These are phyloP conservation scores for Carcina quercana DNA, from an alignment of 2,888 invertebrate species.

Conservation along the genomic window DNA sequence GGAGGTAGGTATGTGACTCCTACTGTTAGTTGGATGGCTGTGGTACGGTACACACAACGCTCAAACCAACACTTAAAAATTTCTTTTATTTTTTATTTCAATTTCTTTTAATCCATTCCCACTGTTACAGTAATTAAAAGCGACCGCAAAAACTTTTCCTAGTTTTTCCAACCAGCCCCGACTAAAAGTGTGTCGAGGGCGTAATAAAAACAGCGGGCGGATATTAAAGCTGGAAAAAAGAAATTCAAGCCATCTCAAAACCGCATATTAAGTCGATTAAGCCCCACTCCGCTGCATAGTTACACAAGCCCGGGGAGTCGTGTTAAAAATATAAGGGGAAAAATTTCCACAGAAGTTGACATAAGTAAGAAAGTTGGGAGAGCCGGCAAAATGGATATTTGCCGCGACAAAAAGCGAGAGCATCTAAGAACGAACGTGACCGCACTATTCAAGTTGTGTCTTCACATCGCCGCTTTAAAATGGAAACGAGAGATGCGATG, in stretches of 20 bases:
- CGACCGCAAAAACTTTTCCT: too few relatives aligned
- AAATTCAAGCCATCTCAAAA: constrained; percentile 6
- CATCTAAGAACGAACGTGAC: constrained; percentile 28
- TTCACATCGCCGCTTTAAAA: constrained; percentile 14
- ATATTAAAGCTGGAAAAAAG: constrained; percentile 4
- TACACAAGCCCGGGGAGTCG: constrained; percentile 7
- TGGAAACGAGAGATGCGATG: constrained; percentile 10
- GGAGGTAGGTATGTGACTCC: too few relatives aligned
- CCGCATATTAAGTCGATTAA: constrained; percentile 19
- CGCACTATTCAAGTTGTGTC: constrained; percentile 27
- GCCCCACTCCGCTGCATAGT: constrained; percentile 11
- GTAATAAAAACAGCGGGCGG: neutral
- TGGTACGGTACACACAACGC: too few relatives aligned
- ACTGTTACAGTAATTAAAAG: too few relatives aligned
- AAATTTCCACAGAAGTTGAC: constrained; percentile 8
- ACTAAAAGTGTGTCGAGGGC: too few relatives aligned
- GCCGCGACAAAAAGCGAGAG: constrained; percentile 25
- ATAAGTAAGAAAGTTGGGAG: too few relatives aligned
- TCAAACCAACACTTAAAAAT: too few relatives aligned
- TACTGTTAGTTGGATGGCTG: too few relatives aligned
- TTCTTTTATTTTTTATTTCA: too few relatives aligned
- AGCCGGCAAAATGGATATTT: constrained; percentile 39
- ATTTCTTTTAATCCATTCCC: too few relatives aligned
- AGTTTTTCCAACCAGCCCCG: too few relatives aligned
- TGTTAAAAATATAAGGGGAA: constrained; percentile 14